Evolutionary conservation across 2,888 invertebrate species (phyloP), one percentile per base, ranked within the genome.

Genomic region (Tachina lurida): DNA sequence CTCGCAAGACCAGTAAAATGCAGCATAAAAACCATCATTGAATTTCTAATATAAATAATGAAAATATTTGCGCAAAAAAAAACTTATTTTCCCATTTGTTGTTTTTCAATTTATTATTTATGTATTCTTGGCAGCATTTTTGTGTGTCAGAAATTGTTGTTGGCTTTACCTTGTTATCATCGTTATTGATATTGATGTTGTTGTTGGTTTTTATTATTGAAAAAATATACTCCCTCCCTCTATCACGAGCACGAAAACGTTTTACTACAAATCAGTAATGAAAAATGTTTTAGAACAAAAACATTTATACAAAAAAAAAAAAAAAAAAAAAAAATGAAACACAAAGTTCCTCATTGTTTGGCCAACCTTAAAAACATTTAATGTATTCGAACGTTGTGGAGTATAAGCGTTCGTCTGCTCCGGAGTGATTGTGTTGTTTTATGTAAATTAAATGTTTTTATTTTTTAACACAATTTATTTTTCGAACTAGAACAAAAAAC

Each of bases 261-360:
- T 82, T 78, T 77, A 39, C 43, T 73, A 47, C 70, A 85, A 82
- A 82, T 78, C 78, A 79, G 41, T 75, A 74, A 75, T 77, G 76
- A 62, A 82, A n/a, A 85, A 82, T 60, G 52, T 49, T n/a, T 76
- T 81, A 45, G 74, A 74, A 19, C 43, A 58, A 17, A 65, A 86
- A 60, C 17, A 70, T 63, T 54, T 73, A 52, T 12, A 1, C 1
- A 41, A 58, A 65, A 15, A 39, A 47, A 22, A 62, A 31, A 62
- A 10, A n/a, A 1, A 41, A 58, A 65, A 15, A 39, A 47, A 22
- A 62, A 31, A 62, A 10, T 31, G n/a, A 67, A 17, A 56, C 39
- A 80, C 43, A 73, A 65, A 79, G 70, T 56, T 68, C 45, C 1
- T 58, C 68, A 68, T 67, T 47, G 62, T 2, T 65, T 78, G 45